A percentile compares a stretch with the other conserved stretches of the same genome.
Evolutionary conservation across 2,888 invertebrate species (phyloP).

Genomic region (Watsonalla binaria): DNA sequence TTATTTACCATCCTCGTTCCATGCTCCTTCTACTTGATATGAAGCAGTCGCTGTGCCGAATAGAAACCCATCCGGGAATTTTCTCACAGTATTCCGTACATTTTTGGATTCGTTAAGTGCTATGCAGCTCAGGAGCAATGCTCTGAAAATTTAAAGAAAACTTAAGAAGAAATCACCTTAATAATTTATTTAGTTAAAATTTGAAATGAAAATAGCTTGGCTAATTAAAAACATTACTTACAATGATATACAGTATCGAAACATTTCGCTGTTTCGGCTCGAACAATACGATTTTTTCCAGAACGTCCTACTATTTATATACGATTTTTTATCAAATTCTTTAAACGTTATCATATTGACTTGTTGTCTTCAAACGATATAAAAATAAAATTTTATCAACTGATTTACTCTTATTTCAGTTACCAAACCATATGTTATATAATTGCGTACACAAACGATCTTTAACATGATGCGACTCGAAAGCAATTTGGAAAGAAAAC

Average conservation of each 20-base stretch:
- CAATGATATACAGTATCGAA: not conserved
- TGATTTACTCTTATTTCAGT: too few relatives aligned
- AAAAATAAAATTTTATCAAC: not conserved
- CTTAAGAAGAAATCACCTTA: not conserved
- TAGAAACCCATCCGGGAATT: conserved; percentile 39
- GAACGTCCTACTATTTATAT: not conserved
- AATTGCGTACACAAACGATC: too few relatives aligned
- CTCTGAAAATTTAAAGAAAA: conserved; percentile 6
- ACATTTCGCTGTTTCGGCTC: not conserved
- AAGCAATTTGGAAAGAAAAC: too few relatives aligned
- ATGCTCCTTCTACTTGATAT: conserved; percentile 74
- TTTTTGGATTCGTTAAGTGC: conserved; percentile 27
- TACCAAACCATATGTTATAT: too few relatives aligned
- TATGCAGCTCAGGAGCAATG: conserved; percentile 4
- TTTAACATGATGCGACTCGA: too few relatives aligned
- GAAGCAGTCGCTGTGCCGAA: conserved; percentile 60
- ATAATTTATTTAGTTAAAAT: not conserved
- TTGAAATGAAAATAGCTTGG: too few relatives aligned
- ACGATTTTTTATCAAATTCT: not conserved
- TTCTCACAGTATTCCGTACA: conserved; percentile 22
- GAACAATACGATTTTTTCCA: not conserved
- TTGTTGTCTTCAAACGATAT: not conserved
- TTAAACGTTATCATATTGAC: not conserved
- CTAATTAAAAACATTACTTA: not conserved
- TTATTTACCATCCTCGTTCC: conserved; percentile 62